Conservation (phyloP, 30 jellyfish, hydroid and myxozoan genomes). For the Rhopilema esculentum region DNA sequence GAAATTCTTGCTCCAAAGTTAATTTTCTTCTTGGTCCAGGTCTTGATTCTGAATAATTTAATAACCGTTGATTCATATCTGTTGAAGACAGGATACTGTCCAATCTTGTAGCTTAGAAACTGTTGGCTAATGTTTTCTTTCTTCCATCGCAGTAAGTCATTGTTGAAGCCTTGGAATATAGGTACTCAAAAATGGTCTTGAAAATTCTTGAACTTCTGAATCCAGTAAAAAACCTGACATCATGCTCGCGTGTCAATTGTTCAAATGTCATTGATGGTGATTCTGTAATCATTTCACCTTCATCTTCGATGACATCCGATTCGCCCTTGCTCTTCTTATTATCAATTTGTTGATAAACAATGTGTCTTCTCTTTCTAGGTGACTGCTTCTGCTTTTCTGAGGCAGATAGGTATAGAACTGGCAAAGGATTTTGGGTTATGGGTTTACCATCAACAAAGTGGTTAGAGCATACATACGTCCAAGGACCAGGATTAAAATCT, state of each 20-base stretch:
- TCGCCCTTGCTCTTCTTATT: slow-evolving; percentile 9
- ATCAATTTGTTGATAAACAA: slow-evolving; percentile 19
- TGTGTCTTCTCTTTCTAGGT: neutral
- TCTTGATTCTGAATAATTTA: slow-evolving; percentile 43
- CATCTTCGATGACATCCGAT: neutral
- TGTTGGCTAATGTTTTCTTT: slow-evolving; percentile 3
- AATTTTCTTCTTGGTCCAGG: slow-evolving; percentile 39
- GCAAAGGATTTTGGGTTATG: slow-evolving; percentile 25
- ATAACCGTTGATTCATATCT: slow-evolving; percentile 9
- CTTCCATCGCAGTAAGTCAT: slow-evolving; percentile 61
- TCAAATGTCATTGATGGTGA: slow-evolving; percentile 33
- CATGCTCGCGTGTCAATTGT: slow-evolving; percentile 51
- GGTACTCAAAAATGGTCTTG: slow-evolving; percentile 29
- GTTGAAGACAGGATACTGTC: slow-evolving; percentile 33
- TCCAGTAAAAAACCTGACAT: slow-evolving; percentile 29
- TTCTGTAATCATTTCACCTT: neutral
- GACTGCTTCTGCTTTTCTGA: slow-evolving; percentile 1
- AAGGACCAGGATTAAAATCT: slow-evolving; percentile 36
- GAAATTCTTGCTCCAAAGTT: slow-evolving; percentile 59
- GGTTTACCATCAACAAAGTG: slow-evolving; percentile 43
- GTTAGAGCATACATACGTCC: slow-evolving; percentile 60
- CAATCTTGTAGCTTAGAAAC: slow-evolving; percentile 40
- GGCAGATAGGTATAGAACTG: slow-evolving; percentile 17
- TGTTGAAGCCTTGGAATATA: slow-evolving; percentile 35
- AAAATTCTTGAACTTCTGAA: slow-evolving; percentile 20